A percentile compares a stretch with the other conserved stretches of the same genome.
Evolutionary conservation across 2,113 vertebrate species (phyloP).

Genomic region (Oncorhynchus keta): DNA sequence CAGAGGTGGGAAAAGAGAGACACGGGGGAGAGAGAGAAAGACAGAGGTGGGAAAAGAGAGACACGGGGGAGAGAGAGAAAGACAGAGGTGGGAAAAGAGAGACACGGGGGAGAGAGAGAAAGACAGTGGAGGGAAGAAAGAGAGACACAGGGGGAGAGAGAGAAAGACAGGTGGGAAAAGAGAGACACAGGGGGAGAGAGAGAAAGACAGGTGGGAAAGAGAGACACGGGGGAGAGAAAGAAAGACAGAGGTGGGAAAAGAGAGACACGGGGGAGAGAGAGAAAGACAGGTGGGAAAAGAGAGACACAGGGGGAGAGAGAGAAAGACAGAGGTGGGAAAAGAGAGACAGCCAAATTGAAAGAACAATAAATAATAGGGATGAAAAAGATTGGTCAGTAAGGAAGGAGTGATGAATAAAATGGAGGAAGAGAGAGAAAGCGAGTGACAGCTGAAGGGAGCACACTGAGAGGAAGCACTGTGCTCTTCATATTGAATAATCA

Average conservation of each 20-base stretch:
- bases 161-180: too few species aligned
- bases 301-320: neutral
- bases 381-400: neutral
- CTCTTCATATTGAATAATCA: conserved; percentile 66
- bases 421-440: neutral
- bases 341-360: conserved; percentile 4
- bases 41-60: too few species aligned
- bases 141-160: too few species aligned
- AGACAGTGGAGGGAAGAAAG: too few species aligned
- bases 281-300: too few species aligned
- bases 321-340: neutral
- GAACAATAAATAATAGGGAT: conserved; percentile 1
- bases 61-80: too few species aligned
- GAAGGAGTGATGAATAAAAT: neutral
- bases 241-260: neutral
- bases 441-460: neutral
- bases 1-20: too few species aligned
- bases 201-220: too few species aligned
- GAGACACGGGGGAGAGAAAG: neutral
- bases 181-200: conserved; percentile 8
- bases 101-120: too few species aligned
- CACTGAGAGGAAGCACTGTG: neutral
- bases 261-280: too few species aligned
- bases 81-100: too few species aligned
- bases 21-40: too few species aligned